Base-by-base conservation (phyloP, 1,140 invertebrate species). In the Rhynchophorus ferrugineus region DNA sequence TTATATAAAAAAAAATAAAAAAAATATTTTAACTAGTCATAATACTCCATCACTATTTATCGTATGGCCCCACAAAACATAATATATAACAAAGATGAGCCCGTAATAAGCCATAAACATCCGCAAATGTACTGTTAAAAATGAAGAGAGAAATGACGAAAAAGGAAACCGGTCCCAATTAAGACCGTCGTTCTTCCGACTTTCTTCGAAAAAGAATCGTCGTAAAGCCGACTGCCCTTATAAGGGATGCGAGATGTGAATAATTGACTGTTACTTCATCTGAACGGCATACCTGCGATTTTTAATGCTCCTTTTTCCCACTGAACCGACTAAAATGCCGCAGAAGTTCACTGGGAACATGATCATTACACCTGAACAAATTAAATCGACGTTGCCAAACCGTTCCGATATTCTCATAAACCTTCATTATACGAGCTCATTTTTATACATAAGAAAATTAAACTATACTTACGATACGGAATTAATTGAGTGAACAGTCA, bases 301-400 rank as follows among this genome's bases (percentile, higher is more conserved):
- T 14, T 37, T 41, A 18, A 9, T 14, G 7, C n/a, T 14, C 18
- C 17, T 11, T 41, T 41, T 41, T 41, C 18, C 38, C 16, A 41
- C 18, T 18, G 6, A 41, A 11, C 18, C 38, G 17, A 41, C 3
- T 41, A 18, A 41, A 41, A 41, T 41, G 38, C 38, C 38, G 38
- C 20, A 41, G 20, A 18, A 41, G 38, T 41, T 41, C 38, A 17
- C 38, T 18, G 17, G 18, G 38, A 41, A 41, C 38, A 41, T 41
- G 38, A 19, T 41, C 38, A 41, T 41, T 41, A 41, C 38, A 41
- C 38, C 38, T 41, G 38, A 41, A 41, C 38, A 18, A 41, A 41
- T 41, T 41, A 41, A 41, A n/a, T 11, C 18, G 9, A 9, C 20
- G 38, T 41, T 41, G 38, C 20, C 38, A 41, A 8, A 18, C 20